phyloP scores from a whole-genome alignment of 1,140 invertebrate genomes.

The Macrotrachela quadricornifera region DNA sequence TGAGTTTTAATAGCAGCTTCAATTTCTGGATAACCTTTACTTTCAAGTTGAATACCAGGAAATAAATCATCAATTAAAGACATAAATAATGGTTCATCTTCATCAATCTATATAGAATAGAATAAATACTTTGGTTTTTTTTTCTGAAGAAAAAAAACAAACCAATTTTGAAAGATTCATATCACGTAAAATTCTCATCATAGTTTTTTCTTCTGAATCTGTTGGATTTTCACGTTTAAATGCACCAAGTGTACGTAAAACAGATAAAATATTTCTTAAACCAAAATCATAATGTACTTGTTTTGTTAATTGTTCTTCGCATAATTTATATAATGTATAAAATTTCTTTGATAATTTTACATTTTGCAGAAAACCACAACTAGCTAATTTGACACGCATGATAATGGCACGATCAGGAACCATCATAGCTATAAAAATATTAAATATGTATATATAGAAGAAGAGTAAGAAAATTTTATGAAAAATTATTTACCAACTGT shows the following conservation, averaged over 20 bases:
- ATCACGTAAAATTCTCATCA: conserved; percentile 86
- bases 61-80: conserved; percentile 83
- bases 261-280: conserved; percentile 76
- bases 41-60: conserved; percentile 75
- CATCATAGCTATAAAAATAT: not conserved
- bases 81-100: conserved; percentile 86
- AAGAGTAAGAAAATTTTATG: too few species aligned
- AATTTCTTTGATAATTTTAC: conserved; percentile 81
- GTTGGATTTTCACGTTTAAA: conserved; percentile 68
- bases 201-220: conserved; percentile 77
- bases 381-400: conserved; percentile 79
- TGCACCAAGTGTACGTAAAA: conserved; percentile 68
- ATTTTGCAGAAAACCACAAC: conserved; percentile 84
- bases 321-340: conserved; percentile 82
- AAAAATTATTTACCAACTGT: conserved; percentile 39
- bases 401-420: conserved; percentile 67
- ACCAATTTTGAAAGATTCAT: conserved; percentile 94
- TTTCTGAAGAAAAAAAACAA: not conserved
- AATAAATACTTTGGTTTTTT: not conserved
- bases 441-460: too few species aligned
- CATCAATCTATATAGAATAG: conserved; percentile 40
- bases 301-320: conserved; percentile 87
- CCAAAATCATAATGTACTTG: conserved; percentile 96
- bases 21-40: conserved; percentile 60
- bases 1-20: conserved; percentile 27